These are phyloP conservation scores for Campodea augens DNA, from an alignment of 1,140 invertebrate genomes.

Conservation along the genomic window DNA sequence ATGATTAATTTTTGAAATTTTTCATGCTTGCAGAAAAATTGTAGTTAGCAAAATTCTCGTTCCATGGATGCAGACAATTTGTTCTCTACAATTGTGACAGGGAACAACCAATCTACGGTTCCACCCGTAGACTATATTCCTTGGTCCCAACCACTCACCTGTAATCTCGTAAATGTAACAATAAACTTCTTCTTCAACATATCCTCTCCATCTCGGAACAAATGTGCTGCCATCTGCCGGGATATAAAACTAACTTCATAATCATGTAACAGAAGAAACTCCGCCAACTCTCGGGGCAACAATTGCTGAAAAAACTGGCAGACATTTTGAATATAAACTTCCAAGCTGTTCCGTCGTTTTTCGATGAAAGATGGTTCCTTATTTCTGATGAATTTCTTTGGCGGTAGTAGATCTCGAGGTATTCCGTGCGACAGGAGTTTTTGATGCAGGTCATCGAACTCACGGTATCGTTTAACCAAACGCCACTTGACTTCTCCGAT, in stretches of 20 bases:
- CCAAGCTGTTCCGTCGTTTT: slow-evolving; percentile 52
- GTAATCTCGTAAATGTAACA: slow-evolving; percentile 45
- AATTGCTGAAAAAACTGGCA: slow-evolving; percentile 35
- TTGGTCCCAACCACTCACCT: slow-evolving; percentile 31
- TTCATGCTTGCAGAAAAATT: background rate
- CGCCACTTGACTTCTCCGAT: slow-evolving; percentile 55
- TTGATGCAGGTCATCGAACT: slow-evolving; percentile 73
- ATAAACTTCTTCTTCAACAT: slow-evolving; percentile 35
- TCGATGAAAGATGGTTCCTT: slow-evolving; percentile 65
- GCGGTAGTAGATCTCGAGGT: slow-evolving; percentile 63
- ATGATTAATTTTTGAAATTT: background rate
- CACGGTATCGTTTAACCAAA: slow-evolving; percentile 66
- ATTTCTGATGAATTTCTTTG: slow-evolving; percentile 72
- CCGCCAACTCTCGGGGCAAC: slow-evolving; percentile 50
- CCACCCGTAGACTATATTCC: too few relatives aligned
- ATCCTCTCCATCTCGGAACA: slow-evolving; percentile 45
- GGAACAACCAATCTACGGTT: too few relatives aligned
- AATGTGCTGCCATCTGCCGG: slow-evolving; percentile 50
- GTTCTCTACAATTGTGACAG: too few relatives aligned
- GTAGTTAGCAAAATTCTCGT: background rate
- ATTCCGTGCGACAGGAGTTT: slow-evolving; percentile 62
- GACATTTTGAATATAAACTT: slow-evolving; percentile 58
- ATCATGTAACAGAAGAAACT: slow-evolving; percentile 58
- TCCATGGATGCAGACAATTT: too few relatives aligned
- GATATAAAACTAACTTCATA: slow-evolving; percentile 67